Percentiles rank a stretch among this genome's conserved stretches.
Evolutionary conservation across 2,797 vertebrate species (phyloP).

Genomic region (Pogoniulus pusillus): DNA sequence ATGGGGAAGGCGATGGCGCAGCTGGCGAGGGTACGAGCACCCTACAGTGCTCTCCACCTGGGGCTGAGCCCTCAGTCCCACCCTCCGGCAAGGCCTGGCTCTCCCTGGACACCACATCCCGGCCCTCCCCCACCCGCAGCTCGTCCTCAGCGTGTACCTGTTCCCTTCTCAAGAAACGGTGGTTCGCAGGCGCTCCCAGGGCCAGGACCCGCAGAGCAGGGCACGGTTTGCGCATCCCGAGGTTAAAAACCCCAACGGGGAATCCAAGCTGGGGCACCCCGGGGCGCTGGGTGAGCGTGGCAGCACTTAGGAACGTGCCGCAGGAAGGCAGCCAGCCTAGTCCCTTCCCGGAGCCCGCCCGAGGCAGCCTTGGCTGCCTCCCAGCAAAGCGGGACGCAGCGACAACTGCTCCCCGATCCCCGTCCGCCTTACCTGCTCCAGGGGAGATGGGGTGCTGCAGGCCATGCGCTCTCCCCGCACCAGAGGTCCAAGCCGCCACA

Average conservation of each 20-base stretch:
- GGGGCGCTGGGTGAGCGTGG: rapidly evolving
- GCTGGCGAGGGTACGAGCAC: background rate
- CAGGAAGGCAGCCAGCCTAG: background rate
- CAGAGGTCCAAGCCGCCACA: background rate
- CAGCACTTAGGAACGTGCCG: background rate
- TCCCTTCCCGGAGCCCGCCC: background rate
- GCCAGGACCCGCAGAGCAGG: background rate
- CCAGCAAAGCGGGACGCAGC: background rate
- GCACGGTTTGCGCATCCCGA: background rate
- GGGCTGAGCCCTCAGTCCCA: background rate
- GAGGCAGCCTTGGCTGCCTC: background rate
- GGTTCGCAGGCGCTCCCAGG: background rate
- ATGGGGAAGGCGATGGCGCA: too few species aligned
- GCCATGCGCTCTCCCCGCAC: background rate
- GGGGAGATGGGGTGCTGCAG: background rate
- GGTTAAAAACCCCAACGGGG: background rate
- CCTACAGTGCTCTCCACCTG: background rate
- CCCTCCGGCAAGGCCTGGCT: background rate
- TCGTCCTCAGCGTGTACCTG: background rate
- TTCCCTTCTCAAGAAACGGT: too few species aligned
- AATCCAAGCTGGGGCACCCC: background rate
- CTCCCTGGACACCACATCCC: background rate
- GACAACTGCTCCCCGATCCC: background rate
- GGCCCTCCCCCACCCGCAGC: background rate
- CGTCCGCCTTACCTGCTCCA: background rate